These are phyloP conservation scores for Amphipyra berbera DNA, from an alignment of 2,888 invertebrate genomes.

Conservation along the genomic window DNA sequence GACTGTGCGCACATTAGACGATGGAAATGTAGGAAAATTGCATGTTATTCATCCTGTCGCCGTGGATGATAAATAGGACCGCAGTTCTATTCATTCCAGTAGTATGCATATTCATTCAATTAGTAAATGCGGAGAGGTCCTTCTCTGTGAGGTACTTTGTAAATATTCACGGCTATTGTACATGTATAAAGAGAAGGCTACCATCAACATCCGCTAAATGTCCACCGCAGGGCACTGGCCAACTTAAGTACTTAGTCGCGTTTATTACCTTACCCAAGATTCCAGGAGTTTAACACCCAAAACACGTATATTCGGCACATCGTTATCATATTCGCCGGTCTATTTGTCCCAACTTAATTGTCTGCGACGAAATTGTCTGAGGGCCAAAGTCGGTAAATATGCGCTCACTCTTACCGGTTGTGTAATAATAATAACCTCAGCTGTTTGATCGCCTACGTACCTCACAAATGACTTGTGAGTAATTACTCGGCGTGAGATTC, in stretches of 20 bases:
- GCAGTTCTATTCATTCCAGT: slow-evolving; percentile 31
- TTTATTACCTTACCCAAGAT: slow-evolving; percentile 11
- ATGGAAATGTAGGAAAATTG: slow-evolving; percentile 12
- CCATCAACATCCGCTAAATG: slow-evolving; percentile 15
- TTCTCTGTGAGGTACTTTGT: slow-evolving; percentile 18
- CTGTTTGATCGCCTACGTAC: slow-evolving; percentile 49
- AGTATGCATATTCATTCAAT: slow-evolving; percentile 40
- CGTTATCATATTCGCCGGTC: slow-evolving; percentile 21
- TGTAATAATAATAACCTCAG: slow-evolving; percentile 36
- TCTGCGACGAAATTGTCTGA: slow-evolving; percentile 19
- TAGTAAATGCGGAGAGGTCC: slow-evolving; percentile 23
- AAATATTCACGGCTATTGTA: slow-evolving; percentile 30
- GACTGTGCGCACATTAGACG: slow-evolving; percentile 1
- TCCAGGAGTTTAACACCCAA: slow-evolving; percentile 7
- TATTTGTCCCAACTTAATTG: slow-evolving; percentile 22
- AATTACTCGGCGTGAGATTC: slow-evolving; percentile 55
- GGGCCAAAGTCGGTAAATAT: slow-evolving; percentile 21
- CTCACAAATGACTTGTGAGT: slow-evolving; percentile 46
- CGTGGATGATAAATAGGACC: slow-evolving; percentile 28
- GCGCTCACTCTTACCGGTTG: slow-evolving; percentile 24
- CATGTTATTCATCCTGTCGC: slow-evolving; percentile 12
- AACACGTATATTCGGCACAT: slow-evolving; percentile 19
- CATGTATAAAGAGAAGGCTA: slow-evolving; percentile 16
- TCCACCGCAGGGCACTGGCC: slow-evolving; percentile 13
- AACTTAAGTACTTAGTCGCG: slow-evolving; percentile 19